Percentiles rank a stretch among this genome's conserved stretches.
Evolutionary conservation across 2,888 invertebrate species (phyloP).

Genomic region (Eristalis pertinax): DNA sequence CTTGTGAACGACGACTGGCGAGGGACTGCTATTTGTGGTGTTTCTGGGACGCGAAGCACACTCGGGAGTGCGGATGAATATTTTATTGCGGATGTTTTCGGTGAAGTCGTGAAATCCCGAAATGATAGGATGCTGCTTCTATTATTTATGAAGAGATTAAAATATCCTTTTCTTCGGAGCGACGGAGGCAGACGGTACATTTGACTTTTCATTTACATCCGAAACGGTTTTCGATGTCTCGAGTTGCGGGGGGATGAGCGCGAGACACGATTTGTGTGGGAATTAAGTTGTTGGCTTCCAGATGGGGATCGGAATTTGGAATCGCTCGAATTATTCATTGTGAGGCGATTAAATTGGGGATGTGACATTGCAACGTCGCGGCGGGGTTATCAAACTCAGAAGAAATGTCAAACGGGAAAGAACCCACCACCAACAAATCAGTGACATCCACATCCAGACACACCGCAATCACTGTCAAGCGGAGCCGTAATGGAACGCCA

Average conservation of each 20-base stretch:
- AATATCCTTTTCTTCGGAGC: background rate
- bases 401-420: background rate
- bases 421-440: background rate
- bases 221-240: background rate
- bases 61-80: slow-evolving; percentile 24
- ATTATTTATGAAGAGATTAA: background rate
- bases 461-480: background rate
- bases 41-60: background rate
- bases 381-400: background rate
- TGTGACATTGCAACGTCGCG: background rate
- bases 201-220: background rate
- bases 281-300: background rate
- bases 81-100: slow-evolving; percentile 34
- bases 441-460: background rate
- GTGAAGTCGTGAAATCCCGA: slow-evolving; percentile 9
- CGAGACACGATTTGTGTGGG: background rate
- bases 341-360: background rate
- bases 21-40: background rate
- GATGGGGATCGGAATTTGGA: background rate
- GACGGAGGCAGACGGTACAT: background rate
- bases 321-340: background rate
- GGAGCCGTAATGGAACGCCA: background rate
- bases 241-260: background rate
- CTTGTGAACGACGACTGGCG: background rate
- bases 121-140: background rate